Base-by-base conservation (phyloP, 2,888 invertebrate genomes). In the Lapara coniferarum region DNA sequence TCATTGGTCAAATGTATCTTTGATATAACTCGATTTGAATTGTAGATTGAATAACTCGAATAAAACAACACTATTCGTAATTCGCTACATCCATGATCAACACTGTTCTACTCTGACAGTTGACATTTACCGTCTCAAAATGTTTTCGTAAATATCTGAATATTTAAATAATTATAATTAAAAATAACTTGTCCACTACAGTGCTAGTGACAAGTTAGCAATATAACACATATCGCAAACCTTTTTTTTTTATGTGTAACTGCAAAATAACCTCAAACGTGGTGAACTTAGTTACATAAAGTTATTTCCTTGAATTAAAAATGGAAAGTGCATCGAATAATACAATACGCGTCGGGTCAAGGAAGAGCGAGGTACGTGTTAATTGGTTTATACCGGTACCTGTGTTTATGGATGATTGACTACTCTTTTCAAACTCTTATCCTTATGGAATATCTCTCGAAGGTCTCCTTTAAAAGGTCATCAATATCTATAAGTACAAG, bases 291-390 rank as follows among this genome's bases (percentile, higher is more conserved):
- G 68, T 79, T 78, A 83, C 75, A 78, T 81, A 82, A 83, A 81
- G 63, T 74, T 74, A 74, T 74, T 78, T 75, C 76, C 73, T 76
- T 71, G 37, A 72, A 78, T 72, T 74, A 71, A 78, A 70, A 76
- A 93, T 93, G 93, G 90, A 89, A 81, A 88, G 80, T 78, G 83
- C 88, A 78, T 82, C 83, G 12, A 89, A 89, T 71, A 94, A 94
- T 86, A 91, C 95, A 79, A 96, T 97, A 76, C 95, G 95, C 77
- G 97, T 97, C 71, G 97, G 97, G 70, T 97, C 97, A 66, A 95
- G 97, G 78, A 97, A 97, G 92, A 97, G 97, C 85, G 96, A 97
- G 95, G 97, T 97, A 90, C 91, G 93, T 90, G 70, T 66, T 16
- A 66, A 44, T 66, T 59, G 30, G 6, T 66, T 57, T 63, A 63